Base-by-base conservation (phyloP, 2,888 invertebrate genomes). In the Agrotis segetum region DNA sequence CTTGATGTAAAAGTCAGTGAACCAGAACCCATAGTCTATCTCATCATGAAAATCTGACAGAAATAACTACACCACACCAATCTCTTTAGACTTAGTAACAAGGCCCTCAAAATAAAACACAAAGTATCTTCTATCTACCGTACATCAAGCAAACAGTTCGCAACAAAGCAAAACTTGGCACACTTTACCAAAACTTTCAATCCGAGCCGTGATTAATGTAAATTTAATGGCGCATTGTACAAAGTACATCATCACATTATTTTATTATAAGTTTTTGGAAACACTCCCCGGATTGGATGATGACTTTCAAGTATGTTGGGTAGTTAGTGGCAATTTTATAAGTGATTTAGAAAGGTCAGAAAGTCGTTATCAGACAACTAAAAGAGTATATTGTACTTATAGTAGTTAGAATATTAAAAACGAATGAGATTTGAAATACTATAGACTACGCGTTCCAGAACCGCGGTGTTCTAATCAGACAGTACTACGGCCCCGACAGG, bases 211-310 rank as follows among this genome's bases (percentile, higher is more conserved):
- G 90, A 90, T 90, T 89, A 89, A 90, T 90, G 89, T 77, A 70
- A 81, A 80, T 84, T 88, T 90, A 88, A 90, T 89, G 90, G 87
- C 84, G 29, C 77, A 85, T 86, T 87, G 87, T 89, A 74, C 79
- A 74, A 72, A 71, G 66, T 72, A 82, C 64, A 79, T 81, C 76
- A 79, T 73, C 73, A 78, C 68, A 82, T 85, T 86, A 85, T 85
- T 85, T 84, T 86, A 86, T 85, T 82, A 86, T 40, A 81, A 74
- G 73, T 82, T 81, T 82, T 77, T 67, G 67, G 60, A 24, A 80
- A 52, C 74, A 85, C 82, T 75, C 65, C 34, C n/a, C 50, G 64
- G 79, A 76, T 76, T 66, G 71, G 67, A 24, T 21, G 67, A 72
- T 82, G 84, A 81, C 77, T 81, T 63, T 77, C 49, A 71, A 78